Base-by-base conservation (phyloP, 2,113 vertebrate species). In the Lampris megalopsis region DNA sequence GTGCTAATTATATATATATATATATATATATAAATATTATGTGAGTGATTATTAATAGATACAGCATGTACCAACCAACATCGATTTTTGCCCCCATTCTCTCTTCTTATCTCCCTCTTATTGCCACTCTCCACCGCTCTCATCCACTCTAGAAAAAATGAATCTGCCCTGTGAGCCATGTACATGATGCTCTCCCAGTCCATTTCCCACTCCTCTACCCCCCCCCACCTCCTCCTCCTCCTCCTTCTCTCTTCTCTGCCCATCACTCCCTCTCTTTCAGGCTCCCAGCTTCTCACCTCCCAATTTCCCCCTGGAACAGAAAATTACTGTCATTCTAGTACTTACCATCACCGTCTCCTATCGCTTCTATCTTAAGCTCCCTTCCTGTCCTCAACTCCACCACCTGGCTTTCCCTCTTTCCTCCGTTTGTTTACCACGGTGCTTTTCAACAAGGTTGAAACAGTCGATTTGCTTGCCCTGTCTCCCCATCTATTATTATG, bases 141-240 rank as follows among this genome's bases (percentile, higher is more conserved):
- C 69, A 86, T 79, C 71, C 74, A 77, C 82, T 88, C 79, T 76
- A 68, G 62, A 78, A 60, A 60, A 86, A 85, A 81, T 72, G 24
- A 87, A 69, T 71, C 67, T 61, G 56, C 77, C 67, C 61, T 70
- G n/a, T 71, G 54, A 81, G 68, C 62, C 75, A 77, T 82, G 85
- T 76, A 77, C 71, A 79, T 78, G 71, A 79, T 62, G 49, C 63
- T 77, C 71, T 85, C 80, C 73, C 62, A 75, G 63, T 82, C 81
- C 73, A 83, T 82, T 79, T 87, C 69, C 77, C 52, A 38, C 72
- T 81, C 70, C 47, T 73, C n/a, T 53, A 45, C 70, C 50, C 42
- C 9, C 41, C 45, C 2, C 76, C 7, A 6, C n/a, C 63, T 6
- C 56, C 5, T 37, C 36, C 40, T 13, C 45, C 8, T n/a, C 42